These are phyloP conservation scores for Euwallacea fornicatus DNA, from an alignment of 1,140 invertebrate genomes.

Conservation along the genomic window DNA sequence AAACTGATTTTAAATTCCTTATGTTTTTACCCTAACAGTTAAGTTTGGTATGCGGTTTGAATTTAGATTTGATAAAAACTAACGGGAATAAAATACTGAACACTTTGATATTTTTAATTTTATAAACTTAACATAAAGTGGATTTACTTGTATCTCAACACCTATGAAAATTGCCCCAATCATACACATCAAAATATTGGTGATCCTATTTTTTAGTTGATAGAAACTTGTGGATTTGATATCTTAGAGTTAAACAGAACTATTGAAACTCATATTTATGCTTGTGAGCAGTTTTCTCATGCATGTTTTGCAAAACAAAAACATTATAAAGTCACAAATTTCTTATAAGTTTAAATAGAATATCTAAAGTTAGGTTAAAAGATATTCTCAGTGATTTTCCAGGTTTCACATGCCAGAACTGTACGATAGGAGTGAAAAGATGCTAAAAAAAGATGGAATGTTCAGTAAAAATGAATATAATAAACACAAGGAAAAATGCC, in stretches of 20 bases:
- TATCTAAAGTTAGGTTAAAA: neutral
- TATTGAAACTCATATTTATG: slow-evolving; percentile 40
- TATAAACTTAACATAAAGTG: slow-evolving; percentile 25
- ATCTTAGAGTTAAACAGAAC: slow-evolving; percentile 17
- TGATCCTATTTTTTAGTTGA: slow-evolving; percentile 30
- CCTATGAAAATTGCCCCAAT: too few species aligned
- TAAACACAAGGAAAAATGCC: too few species aligned
- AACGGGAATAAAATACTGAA: slow-evolving; percentile 40
- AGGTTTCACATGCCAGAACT: slow-evolving; percentile 35
- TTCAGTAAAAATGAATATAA: too few species aligned
- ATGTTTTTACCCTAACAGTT: slow-evolving; percentile 10
- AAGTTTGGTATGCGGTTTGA: slow-evolving; percentile 37
- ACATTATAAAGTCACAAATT: slow-evolving; percentile 22
- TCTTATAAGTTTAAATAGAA: slow-evolving; percentile 32
- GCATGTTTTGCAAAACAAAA: slow-evolving; percentile 32
- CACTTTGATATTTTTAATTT: slow-evolving; percentile 43
- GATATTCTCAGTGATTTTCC: neutral
- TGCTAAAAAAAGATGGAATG: too few species aligned
- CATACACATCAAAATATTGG: neutral
- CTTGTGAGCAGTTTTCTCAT: slow-evolving; percentile 37
- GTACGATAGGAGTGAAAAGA: neutral
- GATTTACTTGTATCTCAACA: too few species aligned
- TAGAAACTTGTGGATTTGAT: slow-evolving; percentile 35
- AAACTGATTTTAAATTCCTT: too few species aligned
- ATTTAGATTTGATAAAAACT: slow-evolving; percentile 39